phyloP scores from a whole-genome alignment of 2,113 vertebrate genomes.

The Lophius piscatorius region DNA sequence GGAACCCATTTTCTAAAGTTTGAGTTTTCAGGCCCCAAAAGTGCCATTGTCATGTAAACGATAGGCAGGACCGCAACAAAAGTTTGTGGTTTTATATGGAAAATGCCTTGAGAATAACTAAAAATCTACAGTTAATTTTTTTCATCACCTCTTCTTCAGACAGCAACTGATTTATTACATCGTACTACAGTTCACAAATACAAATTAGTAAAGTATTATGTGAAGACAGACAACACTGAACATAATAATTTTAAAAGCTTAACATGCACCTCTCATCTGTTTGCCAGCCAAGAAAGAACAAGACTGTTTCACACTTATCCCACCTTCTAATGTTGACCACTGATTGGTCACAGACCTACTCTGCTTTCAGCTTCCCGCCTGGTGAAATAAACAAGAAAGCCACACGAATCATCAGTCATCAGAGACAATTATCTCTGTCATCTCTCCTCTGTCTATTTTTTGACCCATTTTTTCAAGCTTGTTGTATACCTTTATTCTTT shows the following conservation, averaged over 20 bases:
- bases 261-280: constrained; percentile 20
- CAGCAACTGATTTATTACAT: no score
- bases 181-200: no score
- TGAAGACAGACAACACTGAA: not conserved
- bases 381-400: constrained; percentile 68
- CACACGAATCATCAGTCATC: constrained; percentile 58
- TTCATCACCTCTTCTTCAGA: no score
- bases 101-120: no score
- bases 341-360: constrained; percentile 64
- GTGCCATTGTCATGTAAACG: no score
- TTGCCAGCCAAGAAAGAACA: constrained; percentile 15
- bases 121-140: no score
- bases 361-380: constrained; percentile 55
- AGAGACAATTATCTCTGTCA: constrained; percentile 50
- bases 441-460: not conserved
- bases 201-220: not conserved
- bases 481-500: constrained; percentile 19
- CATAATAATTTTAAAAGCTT: constrained; percentile 7
- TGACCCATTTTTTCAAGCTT: not conserved
- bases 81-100: no score
- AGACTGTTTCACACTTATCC: constrained; percentile 11
- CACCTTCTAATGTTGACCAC: constrained; percentile 36
- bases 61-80: no score
- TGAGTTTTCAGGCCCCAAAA: no score
- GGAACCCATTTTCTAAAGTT: no score